Base-by-base conservation (phyloP, 1,140 invertebrate genomes). In the Drosophila repletoides region DNA sequence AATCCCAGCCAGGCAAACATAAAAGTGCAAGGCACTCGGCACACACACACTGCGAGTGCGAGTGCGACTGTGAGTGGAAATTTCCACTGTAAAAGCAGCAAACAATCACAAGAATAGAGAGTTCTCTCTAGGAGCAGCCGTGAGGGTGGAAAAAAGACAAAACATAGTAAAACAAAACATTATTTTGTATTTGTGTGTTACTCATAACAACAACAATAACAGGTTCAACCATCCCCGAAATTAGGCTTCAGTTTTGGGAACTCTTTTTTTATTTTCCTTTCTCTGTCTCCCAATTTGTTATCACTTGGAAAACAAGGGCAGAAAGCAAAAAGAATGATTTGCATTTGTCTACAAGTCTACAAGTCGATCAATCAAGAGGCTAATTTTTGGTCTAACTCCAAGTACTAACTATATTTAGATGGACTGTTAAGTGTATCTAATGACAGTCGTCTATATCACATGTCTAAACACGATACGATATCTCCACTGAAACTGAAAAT, bases 1-100 rank as follows among this genome's bases (percentile, higher is more conserved):
- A 36, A 33, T 45, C 45, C 56, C 36, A 48, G 58, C 43, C 31
- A 51, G 64, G 69, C 69, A 72, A 63, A 72, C 69, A 61, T 68
- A 72, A 26, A 72, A 72, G 51, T 72, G 69, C 65, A 68, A 49
- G 56, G 64, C 40, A 29, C 14, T 56, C 45, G 24, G 17, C 58
- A 41, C 31, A 28, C 28, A 52, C 58, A 1, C 46, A 38, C n/a
- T n/a, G n/a, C n/a, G n/a, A n/a, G n/a, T n/a, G n/a, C n/a, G n/a
- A n/a, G n/a, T n/a, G n/a, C n/a, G n/a, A n/a, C n/a, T n/a, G 43
- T 46, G 64, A 84, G 55, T 74, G 77, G 77, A 83, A 83, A 84
- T 60, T 83, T 83, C 77, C 77, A 77, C 41, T 60, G 65, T 22
- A 56, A 36, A 40, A 19, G 10, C 22, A 45, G 12, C 6, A 21